Conservation (phyloP, 2,888 invertebrate genomes). For the Dione juno region DNA sequence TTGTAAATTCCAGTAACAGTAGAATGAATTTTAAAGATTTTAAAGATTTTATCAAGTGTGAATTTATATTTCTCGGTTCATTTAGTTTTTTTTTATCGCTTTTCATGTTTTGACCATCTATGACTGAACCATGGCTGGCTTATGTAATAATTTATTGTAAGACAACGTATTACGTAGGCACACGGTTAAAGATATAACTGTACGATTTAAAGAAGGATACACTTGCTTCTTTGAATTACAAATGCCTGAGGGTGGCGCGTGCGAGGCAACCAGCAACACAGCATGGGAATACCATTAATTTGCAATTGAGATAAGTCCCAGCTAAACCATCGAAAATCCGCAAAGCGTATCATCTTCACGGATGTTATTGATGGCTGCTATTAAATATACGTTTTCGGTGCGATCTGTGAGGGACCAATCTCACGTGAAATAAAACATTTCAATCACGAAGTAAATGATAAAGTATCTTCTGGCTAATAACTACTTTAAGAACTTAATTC, state of each 20-base stretch:
- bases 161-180: neutral
- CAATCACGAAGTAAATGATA: constrained; percentile 76
- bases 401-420: constrained; percentile 62
- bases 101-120: constrained; percentile 70
- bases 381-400: constrained; percentile 80
- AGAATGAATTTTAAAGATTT: constrained; percentile 58
- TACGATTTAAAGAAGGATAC: constrained; percentile 52
- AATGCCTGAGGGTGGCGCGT: constrained; percentile 59
- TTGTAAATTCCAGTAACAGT: constrained; percentile 61
- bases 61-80: constrained; percentile 60
- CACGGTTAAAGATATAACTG: constrained; percentile 26
- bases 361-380: constrained; percentile 82
- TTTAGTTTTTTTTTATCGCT: constrained; percentile 75
- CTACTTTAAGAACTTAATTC: constrained; percentile 20
- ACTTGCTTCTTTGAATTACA: constrained; percentile 72
- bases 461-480: constrained; percentile 64
- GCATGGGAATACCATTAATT: constrained; percentile 78
- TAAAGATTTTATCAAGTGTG: constrained; percentile 48
- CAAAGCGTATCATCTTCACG: constrained; percentile 75
- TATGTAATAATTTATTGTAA: neutral
- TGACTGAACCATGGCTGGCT: constrained; percentile 70
- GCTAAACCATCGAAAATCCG: constrained; percentile 69
- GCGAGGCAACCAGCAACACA: constrained; percentile 59
- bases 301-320: constrained; percentile 79
- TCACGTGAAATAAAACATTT: constrained; percentile 78